Percentiles rank a stretch among this genome's conserved stretches.
Evolutionary conservation across 2,113 vertebrate genomes (phyloP).

Genomic region (Ptilonorhynchus violaceus): DNA sequence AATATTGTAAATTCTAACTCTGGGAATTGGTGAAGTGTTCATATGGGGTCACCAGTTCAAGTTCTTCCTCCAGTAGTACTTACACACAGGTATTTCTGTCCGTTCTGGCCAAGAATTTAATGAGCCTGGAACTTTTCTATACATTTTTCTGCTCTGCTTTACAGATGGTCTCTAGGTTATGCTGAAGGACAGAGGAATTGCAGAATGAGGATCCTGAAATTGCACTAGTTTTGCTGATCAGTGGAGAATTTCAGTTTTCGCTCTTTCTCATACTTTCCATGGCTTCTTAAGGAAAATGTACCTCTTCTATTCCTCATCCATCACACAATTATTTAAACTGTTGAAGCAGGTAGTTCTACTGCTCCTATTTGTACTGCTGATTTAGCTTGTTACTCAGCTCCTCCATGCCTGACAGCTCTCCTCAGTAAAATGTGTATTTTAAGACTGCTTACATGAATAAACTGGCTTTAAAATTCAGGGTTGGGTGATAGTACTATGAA

Average conservation of each 20-base stretch:
- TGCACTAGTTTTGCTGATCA: neutral
- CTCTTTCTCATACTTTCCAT: neutral
- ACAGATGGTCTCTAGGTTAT: neutral
- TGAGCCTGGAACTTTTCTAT: neutral
- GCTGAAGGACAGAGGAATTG: neutral
- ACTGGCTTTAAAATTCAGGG: slow-evolving; percentile 21
- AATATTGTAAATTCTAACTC: neutral
- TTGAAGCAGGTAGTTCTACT: slow-evolving; percentile 30
- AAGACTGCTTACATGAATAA: slow-evolving; percentile 13
- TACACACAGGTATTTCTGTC: neutral
- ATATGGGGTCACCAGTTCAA: neutral
- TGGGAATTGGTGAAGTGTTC: neutral
- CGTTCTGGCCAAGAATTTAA: neutral
- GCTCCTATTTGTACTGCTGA: slow-evolving; percentile 44
- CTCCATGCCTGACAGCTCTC: slow-evolving; percentile 7
- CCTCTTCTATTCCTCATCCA: neutral
- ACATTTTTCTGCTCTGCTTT: neutral
- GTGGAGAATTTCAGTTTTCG: neutral
- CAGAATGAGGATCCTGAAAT: neutral
- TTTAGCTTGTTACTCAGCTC: slow-evolving; percentile 31
- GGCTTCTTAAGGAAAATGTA: neutral
- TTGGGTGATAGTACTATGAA: neutral
- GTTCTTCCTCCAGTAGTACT: neutral
- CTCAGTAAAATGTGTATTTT: neutral
- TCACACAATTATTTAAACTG: slow-evolving; percentile 25